Conservation (phyloP, 2,888 invertebrate genomes). For the Drosophila kuntzei region DNA sequence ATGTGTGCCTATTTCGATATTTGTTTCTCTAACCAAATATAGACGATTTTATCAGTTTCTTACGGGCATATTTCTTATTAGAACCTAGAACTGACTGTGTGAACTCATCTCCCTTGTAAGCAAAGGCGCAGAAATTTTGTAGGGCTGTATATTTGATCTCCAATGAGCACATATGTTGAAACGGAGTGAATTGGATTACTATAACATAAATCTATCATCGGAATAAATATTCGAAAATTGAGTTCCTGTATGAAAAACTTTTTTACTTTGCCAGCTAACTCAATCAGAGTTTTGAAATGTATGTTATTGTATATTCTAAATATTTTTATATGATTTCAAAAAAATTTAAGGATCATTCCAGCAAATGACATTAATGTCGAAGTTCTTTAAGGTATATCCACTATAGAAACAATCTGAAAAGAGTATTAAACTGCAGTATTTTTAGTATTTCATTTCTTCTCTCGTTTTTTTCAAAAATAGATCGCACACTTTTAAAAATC, state of each 20-base stretch:
- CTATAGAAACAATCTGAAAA: background rate
- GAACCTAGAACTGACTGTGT: background rate
- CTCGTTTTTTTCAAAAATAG: conserved; percentile 20
- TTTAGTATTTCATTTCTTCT: background rate
- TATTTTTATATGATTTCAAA: background rate
- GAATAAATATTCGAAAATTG: background rate
- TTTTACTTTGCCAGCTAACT: background rate
- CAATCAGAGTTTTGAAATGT: no score
- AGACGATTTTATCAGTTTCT: background rate
- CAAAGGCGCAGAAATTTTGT: background rate
- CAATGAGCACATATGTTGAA: no score
- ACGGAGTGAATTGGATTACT: background rate
- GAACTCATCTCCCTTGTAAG: background rate
- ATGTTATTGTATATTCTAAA: background rate
- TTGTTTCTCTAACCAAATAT: conserved; percentile 2
- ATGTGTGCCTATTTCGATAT: conserved; percentile 16
- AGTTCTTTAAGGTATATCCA: background rate
- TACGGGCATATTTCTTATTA: no score
- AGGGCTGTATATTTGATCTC: background rate
- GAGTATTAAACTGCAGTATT: background rate
- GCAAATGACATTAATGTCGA: background rate
- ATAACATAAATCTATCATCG: background rate
- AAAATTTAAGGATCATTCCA: background rate
- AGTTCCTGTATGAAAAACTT: background rate
- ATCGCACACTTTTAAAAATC: conserved; percentile 47